Evolutionary conservation across 2,113 vertebrate genomes (phyloP), one percentile per base, ranked within the genome.

Genomic region (Pipa parva): DNA sequence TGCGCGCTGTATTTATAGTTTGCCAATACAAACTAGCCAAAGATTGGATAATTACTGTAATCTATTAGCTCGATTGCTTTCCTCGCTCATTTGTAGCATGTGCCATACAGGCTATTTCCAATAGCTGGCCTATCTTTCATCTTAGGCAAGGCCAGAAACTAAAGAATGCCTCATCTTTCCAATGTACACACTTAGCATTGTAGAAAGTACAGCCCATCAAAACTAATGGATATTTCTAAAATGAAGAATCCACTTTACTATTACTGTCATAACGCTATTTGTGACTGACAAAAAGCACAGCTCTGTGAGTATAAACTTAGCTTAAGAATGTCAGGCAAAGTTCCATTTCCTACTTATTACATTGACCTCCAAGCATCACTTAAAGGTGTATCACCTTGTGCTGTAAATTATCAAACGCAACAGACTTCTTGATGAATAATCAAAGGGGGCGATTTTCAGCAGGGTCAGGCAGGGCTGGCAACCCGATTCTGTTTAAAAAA

Each of bases 11-110:
- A 89, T 91, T 90, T 91, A 91, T 90, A 89, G 89, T 89, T 90
- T 90, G 87, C 87, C 87, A 87, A 89, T 90, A 90, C 87, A 89
- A 90, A 89, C 87, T 88, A 89, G 88, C 88, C 88, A 87, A 87
- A 89, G 88, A 89, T 88, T 88, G 89, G 89, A 89, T 92, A 91
- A 89, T 91, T 90, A 90, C 88, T 89, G 86, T 89, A 89, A 90
- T 90, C 85, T 90, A 88, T 90, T 91, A 90, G 88, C 87, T 89
- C 85, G 84, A 88, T 89, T 82, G 87, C 88, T 87, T 82, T 76
- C 75, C 79, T 76, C 79, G 87, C 83, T 89, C 85, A 83, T 91
- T 90, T 91, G 84, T 87, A 89, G 86, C 83, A 79, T 80, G 84
- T 88, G 84, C 87, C 80, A 89, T 80, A 80, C 76, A 83, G 83